These are phyloP conservation scores for Yponomeuta sedellus DNA, from an alignment of 2,888 invertebrate genomes.

Conservation along the genomic window DNA sequence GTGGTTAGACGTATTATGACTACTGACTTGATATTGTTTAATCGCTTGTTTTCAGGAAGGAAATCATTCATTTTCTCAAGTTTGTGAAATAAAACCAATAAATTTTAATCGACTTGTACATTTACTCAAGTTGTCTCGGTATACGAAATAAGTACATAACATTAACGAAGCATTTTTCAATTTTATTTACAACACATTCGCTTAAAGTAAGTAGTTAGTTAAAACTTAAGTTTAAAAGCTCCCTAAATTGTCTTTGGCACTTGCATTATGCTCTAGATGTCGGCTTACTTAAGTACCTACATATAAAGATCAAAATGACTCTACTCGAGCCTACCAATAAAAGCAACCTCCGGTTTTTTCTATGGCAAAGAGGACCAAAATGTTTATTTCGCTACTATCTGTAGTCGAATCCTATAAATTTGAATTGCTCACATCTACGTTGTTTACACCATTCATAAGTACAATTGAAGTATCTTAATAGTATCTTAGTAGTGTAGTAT, in stretches of 20 bases:
- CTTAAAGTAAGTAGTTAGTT: constrained; percentile 27
- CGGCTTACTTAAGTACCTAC: constrained; percentile 22
- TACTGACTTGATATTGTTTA: too few species aligned
- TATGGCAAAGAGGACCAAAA: not conserved
- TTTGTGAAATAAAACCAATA: not conserved
- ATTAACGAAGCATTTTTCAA: constrained; percentile 38
- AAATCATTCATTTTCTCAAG: not conserved
- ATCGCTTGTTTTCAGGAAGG: not conserved
- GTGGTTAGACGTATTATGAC: too few species aligned
- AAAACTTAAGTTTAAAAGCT: constrained; percentile 59
- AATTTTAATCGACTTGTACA: constrained; percentile 15
- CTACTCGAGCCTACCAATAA: not conserved
- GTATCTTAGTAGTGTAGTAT: not conserved
- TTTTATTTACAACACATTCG: constrained; percentile 40
- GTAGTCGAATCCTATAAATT: not conserved
- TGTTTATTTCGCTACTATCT: not conserved
- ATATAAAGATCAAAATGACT: not conserved
- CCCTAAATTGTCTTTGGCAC: constrained; percentile 70
- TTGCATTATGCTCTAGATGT: constrained; percentile 45
- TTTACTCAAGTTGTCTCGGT: constrained; percentile 58
- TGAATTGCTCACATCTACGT: not conserved
- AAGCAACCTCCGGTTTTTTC: not conserved
- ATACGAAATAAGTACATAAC: constrained; percentile 56
- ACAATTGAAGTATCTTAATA: too few species aligned
- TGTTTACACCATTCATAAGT: not conserved